phyloP scores from a whole-genome alignment of 2,888 invertebrate genomes.

The Hirtodrosophila cameraria region DNA sequence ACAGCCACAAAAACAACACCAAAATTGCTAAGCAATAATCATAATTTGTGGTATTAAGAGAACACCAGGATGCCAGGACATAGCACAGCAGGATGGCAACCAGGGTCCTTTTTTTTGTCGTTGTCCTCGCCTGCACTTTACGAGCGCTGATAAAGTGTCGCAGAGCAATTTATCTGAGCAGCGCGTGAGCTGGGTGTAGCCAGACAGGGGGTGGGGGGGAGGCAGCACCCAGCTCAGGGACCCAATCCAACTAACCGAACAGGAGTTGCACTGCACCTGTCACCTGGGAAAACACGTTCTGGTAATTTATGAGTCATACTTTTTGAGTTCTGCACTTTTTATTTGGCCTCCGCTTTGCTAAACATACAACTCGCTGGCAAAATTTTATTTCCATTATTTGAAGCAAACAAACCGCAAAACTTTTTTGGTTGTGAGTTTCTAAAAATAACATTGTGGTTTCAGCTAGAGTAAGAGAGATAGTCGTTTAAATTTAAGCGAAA shows the following conservation, averaged over 20 bases:
- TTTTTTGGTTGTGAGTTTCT: slow-evolving; percentile 18
- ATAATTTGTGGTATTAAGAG: slow-evolving; percentile 70
- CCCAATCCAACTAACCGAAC: slow-evolving; percentile 12
- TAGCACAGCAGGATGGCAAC: neutral
- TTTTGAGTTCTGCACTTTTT: slow-evolving; percentile 36
- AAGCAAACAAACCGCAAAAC: slow-evolving; percentile 52
- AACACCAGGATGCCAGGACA: slow-evolving; percentile 10
- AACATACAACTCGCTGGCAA: slow-evolving; percentile 21
- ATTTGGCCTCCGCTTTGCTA: slow-evolving; percentile 21
- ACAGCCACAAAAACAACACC: slow-evolving; percentile 16
- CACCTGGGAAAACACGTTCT: slow-evolving; percentile 59
- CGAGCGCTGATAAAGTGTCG: slow-evolving; percentile 69
- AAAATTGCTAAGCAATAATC: slow-evolving; percentile 72
- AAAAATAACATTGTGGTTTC: slow-evolving; percentile 37
- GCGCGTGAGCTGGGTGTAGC: slow-evolving; percentile 10
- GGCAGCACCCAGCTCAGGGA: slow-evolving; percentile 9
- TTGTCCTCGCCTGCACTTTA: slow-evolving; percentile 28
- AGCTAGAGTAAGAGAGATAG: neutral
- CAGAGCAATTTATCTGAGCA: slow-evolving; percentile 64
- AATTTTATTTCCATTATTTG: slow-evolving; percentile 45
- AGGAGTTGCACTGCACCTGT: slow-evolving; percentile 54
- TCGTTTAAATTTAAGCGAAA: slow-evolving; percentile 15
- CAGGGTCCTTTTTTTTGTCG: slow-evolving; percentile 14
- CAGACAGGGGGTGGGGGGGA: too few relatives aligned
- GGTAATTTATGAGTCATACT: slow-evolving; percentile 60